A percentile compares a stretch with the other conserved stretches of the same genome.
phyloP scores from a whole-genome alignment of 2,797 vertebrate species.

The Gephyroberyx darwinii region DNA sequence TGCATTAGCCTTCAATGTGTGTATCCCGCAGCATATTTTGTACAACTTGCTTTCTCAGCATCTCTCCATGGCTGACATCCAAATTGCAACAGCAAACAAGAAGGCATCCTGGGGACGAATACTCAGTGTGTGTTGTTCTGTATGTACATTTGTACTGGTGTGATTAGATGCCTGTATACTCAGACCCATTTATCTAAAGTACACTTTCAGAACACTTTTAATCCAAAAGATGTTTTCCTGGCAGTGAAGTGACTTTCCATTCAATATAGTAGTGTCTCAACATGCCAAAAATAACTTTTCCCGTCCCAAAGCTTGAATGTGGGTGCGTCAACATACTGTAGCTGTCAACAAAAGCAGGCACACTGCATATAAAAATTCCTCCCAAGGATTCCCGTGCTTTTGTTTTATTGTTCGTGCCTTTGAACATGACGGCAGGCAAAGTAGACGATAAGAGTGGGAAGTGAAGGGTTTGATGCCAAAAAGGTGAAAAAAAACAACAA shows the following conservation, averaged over 20 bases:
- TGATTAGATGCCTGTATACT: neutral
- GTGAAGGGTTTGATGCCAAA: conserved; percentile 4
- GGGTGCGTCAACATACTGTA: too few relatives aligned
- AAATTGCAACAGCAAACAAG: neutral
- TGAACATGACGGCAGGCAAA: conserved; percentile 6
- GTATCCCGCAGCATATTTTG: neutral
- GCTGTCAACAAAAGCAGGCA: too few relatives aligned
- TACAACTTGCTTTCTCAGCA: neutral
- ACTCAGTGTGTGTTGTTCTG: neutral
- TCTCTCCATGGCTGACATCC: neutral
- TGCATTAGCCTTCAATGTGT: neutral
- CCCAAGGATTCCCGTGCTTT: too few relatives aligned
- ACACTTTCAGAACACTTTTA: too few relatives aligned
- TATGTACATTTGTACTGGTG: neutral
- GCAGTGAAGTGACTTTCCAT: too few relatives aligned
- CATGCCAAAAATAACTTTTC: too few relatives aligned
- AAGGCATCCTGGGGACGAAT: neutral
- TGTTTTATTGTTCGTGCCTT: neutral
- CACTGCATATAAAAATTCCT: too few relatives aligned
- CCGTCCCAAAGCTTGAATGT: too few relatives aligned
- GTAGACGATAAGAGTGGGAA: neutral
- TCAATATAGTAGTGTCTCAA: too few relatives aligned
- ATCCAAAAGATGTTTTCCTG: too few relatives aligned
- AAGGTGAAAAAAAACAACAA: conserved; percentile 7
- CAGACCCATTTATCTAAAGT: too few relatives aligned